Evolutionary conservation across 2,113 vertebrate species (phyloP).

Genomic region (Nerophis ophidion): DNA sequence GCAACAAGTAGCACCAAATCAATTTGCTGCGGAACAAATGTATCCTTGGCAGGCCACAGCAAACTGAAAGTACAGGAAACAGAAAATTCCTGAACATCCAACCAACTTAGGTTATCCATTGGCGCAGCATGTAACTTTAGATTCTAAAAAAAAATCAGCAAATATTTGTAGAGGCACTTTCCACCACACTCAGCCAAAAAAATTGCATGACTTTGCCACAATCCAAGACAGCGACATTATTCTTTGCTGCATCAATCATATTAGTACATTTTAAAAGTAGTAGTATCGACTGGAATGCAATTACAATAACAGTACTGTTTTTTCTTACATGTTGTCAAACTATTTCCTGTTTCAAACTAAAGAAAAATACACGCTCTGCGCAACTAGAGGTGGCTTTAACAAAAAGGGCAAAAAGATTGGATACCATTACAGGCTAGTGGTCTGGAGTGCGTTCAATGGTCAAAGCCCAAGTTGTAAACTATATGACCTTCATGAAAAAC

Average conservation of each 20-base stretch:
- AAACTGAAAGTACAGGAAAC: not conserved
- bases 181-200: not conserved
- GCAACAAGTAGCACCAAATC: too few relatives aligned
- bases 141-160: not conserved
- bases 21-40: too few relatives aligned
- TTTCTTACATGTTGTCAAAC: not conserved
- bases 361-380: not conserved
- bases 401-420: slow-evolving; percentile 56
- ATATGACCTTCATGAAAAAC: slow-evolving; percentile 13
- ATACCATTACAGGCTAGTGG: slow-evolving; percentile 30
- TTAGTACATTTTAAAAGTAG: not conserved
- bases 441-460: slow-evolving; percentile 63
- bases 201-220: not conserved
- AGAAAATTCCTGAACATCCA: not conserved
- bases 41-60: too few relatives aligned
- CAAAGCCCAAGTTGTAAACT: slow-evolving; percentile 38
- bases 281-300: not conserved
- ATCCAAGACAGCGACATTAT: not conserved
- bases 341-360: too few relatives aligned
- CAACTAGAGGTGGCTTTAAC: slow-evolving; percentile 58
- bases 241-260: not conserved
- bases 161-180: not conserved
- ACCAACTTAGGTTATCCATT: not conserved
- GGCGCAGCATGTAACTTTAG: not conserved
- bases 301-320: not conserved